Base-by-base conservation (phyloP, 1,140 invertebrate species). In the Caenorhabditis inopinata region DNA sequence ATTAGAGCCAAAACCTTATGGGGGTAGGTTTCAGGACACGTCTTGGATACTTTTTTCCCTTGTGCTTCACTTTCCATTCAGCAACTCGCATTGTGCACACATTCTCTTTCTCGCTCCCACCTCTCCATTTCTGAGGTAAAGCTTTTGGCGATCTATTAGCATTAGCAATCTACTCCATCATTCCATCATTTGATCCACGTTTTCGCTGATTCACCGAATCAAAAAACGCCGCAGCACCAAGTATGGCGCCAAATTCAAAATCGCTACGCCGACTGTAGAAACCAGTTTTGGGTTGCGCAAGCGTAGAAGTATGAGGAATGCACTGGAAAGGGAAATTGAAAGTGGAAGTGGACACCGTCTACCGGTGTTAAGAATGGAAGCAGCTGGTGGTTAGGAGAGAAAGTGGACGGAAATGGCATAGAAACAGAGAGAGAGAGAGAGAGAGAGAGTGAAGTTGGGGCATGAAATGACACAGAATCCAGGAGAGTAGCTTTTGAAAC, bases 321-420 rank as follows among this genome's bases (percentile, higher is more conserved):
- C 51, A 58, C 35, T 68, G 38, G 32, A 23, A 58, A 58, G n/a
- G 51, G 32, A 42, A 68, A 68, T 32, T 68, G 58, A 68, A 68
- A 68, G 58, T 68, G 58, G 29, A 68, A 68, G 58, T 68, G 58
- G 58, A 68, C 58, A 68, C 58, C 32, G 58, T 68, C 58, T 68
- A 68, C 18, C 32, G 32, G 32, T 29, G 3, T 11, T 29, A 16
- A 51, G 21, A 23, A n/a, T 9, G 12, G 21, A n/a, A 68, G 38
- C 38, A 38, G 58, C 58, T 68, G 27, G 58, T 68, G 58, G 58
- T 18, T 25, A 29, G 38, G 5, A 68, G 32, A 42, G 32, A 68
- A 68, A 68, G 58, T 35, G 58, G 23, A 18, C 6, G 58, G 38
- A 68, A 68, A 32, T 68, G n/a, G 32, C 9, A 25, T 5, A 18